A percentile compares a stretch with the other conserved stretches of the same genome.
These are phyloP conservation scores for Drosophila gaucha DNA, from an alignment of 2,888 invertebrate species.

Conservation along the genomic window DNA sequence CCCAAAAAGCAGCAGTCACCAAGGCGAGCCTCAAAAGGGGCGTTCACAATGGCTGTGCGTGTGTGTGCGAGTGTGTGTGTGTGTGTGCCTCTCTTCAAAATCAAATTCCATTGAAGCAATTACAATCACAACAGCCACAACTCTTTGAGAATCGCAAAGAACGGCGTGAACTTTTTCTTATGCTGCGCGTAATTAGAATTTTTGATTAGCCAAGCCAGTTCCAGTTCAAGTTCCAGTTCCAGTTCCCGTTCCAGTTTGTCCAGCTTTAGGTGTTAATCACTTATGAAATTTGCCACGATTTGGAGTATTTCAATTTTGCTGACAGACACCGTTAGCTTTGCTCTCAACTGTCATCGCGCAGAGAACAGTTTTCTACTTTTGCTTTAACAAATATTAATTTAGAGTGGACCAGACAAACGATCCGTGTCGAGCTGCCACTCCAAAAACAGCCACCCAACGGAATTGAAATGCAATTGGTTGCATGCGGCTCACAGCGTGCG, in stretches of 20 bases:
- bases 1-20: constrained; percentile 53
- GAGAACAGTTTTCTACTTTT: constrained; percentile 18
- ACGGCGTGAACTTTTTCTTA: constrained; percentile 11
- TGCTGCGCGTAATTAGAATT: constrained; percentile 66
- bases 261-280: constrained; percentile 82
- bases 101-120: constrained; percentile 81
- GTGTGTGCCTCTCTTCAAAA: constrained; percentile 40
- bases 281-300: constrained; percentile 67
- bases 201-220: constrained; percentile 71
- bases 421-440: constrained; percentile 2
- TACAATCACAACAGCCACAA: constrained; percentile 40
- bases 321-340: constrained; percentile 48
- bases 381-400: constrained; percentile 27
- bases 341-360: constrained; percentile 38
- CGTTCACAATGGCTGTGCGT: constrained; percentile 9
- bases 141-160: constrained; percentile 26
- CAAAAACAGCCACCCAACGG: constrained; percentile 1
- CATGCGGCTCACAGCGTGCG: background rate
- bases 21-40: constrained; percentile 3
- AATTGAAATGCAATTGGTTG: constrained; percentile 7
- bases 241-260: constrained; percentile 66
- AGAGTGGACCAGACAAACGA: constrained; percentile 5
- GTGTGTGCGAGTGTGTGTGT: background rate
- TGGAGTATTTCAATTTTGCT: constrained; percentile 73
- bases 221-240: constrained; percentile 23